phyloP scores from a whole-genome alignment of 2,888 invertebrate genomes.

The Ichneumoninae sp. region DNA sequence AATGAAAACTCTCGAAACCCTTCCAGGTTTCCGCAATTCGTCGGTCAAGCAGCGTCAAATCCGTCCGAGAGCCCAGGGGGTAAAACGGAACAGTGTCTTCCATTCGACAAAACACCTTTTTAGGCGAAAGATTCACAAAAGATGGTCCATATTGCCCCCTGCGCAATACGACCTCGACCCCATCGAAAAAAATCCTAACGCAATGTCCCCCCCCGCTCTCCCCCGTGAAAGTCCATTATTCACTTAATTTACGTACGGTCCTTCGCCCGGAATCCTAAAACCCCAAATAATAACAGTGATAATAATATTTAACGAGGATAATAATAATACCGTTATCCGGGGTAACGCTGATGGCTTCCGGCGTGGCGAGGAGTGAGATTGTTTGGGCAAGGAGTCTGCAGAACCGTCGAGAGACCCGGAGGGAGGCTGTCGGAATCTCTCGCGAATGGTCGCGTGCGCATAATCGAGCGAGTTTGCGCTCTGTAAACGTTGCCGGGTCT shows the following conservation, averaged over 20 bases:
- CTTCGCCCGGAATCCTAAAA: background rate
- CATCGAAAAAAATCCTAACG: background rate
- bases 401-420: background rate
- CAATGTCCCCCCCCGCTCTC: background rate
- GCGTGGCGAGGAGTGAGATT: constrained; percentile 21
- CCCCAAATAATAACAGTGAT: constrained; percentile 21
- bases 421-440: background rate
- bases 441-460: constrained; percentile 33
- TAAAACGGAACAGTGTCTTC: no score
- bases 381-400: constrained; percentile 4
- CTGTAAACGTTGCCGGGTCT: constrained; percentile 43
- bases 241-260: background rate
- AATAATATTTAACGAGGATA: constrained; percentile 49
- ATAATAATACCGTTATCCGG: constrained; percentile 49
- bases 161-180: no score
- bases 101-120: no score
- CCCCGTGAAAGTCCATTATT: background rate
- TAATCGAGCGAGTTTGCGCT: constrained; percentile 61
- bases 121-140: no score
- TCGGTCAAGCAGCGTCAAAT: no score
- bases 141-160: no score
- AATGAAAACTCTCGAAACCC: no score
- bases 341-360: constrained; percentile 26
- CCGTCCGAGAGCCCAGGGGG: no score
- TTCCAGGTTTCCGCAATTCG: no score